A percentile compares a stretch with the other conserved stretches of the same genome.
Evolutionary conservation across 2,888 invertebrate genomes (phyloP).

Genomic region (Nomada fucata): DNA sequence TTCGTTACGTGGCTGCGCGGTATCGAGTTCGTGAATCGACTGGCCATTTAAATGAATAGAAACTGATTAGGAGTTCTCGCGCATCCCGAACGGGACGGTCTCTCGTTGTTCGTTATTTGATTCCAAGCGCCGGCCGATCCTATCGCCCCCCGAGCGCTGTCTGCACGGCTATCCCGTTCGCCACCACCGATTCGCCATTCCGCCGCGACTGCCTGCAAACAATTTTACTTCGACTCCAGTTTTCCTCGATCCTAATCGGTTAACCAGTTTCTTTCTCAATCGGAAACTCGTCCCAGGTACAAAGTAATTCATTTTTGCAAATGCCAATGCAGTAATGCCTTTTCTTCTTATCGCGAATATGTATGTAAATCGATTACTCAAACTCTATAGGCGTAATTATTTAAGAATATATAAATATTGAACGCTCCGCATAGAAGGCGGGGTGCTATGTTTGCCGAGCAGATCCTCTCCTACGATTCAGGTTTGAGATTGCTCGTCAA

Average conservation of each 20-base stretch:
- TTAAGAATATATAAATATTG: too few species aligned
- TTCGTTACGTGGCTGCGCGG: conserved; percentile 33
- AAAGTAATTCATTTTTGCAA: too few species aligned
- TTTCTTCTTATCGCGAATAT: too few species aligned
- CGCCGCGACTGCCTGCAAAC: too few species aligned
- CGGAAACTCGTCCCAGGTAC: too few species aligned
- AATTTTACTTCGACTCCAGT: not conserved
- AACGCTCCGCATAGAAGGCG: not conserved
- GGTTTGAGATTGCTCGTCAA: conserved; percentile 25
- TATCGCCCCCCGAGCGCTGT: conserved; percentile 35
- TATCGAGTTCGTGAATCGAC: conserved; percentile 57
- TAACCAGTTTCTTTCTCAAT: too few species aligned
- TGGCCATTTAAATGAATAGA: conserved; percentile 51
- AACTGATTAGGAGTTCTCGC: conserved; percentile 51
- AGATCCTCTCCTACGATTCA: not conserved
- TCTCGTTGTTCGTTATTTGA: conserved; percentile 48
- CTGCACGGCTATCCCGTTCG: conserved; percentile 22
- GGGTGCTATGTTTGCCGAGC: not conserved
- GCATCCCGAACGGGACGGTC: conserved; percentile 31
- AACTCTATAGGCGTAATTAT: too few species aligned
- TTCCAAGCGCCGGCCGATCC: conserved; percentile 33
- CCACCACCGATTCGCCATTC: not conserved
- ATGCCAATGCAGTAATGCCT: too few species aligned
- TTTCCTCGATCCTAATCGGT: too few species aligned
- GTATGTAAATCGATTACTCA: too few species aligned